Evolutionary conservation across 2,113 vertebrate genomes (phyloP), one percentile per base, ranked within the genome.

Genomic region (Gasterosteus aculeatus): DNA sequence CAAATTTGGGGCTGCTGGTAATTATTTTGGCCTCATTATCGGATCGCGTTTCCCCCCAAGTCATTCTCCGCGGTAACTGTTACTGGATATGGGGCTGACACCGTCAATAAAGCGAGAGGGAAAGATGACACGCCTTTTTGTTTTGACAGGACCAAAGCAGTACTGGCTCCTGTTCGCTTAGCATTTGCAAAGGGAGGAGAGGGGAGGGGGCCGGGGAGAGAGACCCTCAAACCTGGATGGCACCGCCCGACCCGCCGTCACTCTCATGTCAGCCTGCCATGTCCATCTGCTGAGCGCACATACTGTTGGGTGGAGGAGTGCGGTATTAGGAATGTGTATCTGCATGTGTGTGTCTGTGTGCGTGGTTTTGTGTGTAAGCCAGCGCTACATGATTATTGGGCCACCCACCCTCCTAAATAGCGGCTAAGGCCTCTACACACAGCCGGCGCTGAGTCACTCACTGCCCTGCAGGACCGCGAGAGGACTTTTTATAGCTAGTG

Each of bases 11-110:
- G 80, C 81, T 85, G 66, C 42, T 80, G 85, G 86, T 94, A 91
- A 92, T 93, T 93, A 91, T 87, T 87, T 83, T 76, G 79, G 82
- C 83, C 86, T 93, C 91, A 93, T 93, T 92, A 93, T 87, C 82
- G 83, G 88, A 88, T 93, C 83, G 44, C 47, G 65, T 92, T 92
- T 85, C 91, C 78, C 22, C 29, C 73, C 68, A 41, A 90, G 87
- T 88, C 84, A 78, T 88, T 92, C 86, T 86, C 80, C 82, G 91
- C 58, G 87, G 87, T 84, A 84, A 87, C 49, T 58, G 73, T 93
- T 81, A 90, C 91, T 91, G 85, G 87, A 92, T 89, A 88, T 59
- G 80, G 84, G 87, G 59, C 85, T 87, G 89, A 91, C 88, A 85
- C 85, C 84, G 82, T 91, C 85, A 84, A 88, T 91, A 88, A 91